Base-by-base conservation (phyloP, 2,797 vertebrate genomes). In the Trachurus trachurus region DNA sequence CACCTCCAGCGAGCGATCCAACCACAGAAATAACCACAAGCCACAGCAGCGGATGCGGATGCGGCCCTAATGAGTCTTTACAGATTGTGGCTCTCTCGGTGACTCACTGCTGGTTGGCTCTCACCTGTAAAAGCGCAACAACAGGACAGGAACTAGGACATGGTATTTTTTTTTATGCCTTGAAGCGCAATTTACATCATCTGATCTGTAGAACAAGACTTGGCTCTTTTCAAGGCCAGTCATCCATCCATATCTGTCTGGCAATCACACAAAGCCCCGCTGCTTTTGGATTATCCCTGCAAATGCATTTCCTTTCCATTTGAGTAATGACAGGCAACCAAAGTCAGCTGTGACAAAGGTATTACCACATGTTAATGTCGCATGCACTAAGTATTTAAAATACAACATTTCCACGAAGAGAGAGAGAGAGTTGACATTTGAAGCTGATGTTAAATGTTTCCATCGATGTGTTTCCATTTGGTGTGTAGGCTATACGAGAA, bases 301-400 rank as follows among this genome's bases (percentile, higher is more conserved):
- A 90, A 92, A 92, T 85, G 85, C 80, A 87, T 89, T 88, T 86
- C 76, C 82, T 75, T 77, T 87, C 67, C 42, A 93, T 90, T 86
- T 86, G 60, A 81, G 74, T 89, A 90, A 93, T 92, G 86, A 91
- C 86, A 78, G 78, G n/a, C 70, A 9, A 66, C 29, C 71, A 74
- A 81, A 82, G 72, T 70, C 71, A 61, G 76, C 79, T 74, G 76
- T 72, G 81, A 90, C 80, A 87, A 82, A 78, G 86, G 82, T 77
- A 90, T 89, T 84, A 87, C 47, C 2, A 31, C 60, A 62, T 64
- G 64, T 66, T 84, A 86, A 85, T 80, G 74, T 44, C 16, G 19
- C 66, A 67, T 59, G 54, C 9, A 37, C 61, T 70, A 59, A 79
- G 67, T 78, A 47, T 76, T 76, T 70, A 37, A 76, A 65, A 78